Evolutionary conservation across 2,888 invertebrate genomes (phyloP), one percentile per base, ranked within the genome.

Genomic region (Sinohyriopsis cumingii): DNA sequence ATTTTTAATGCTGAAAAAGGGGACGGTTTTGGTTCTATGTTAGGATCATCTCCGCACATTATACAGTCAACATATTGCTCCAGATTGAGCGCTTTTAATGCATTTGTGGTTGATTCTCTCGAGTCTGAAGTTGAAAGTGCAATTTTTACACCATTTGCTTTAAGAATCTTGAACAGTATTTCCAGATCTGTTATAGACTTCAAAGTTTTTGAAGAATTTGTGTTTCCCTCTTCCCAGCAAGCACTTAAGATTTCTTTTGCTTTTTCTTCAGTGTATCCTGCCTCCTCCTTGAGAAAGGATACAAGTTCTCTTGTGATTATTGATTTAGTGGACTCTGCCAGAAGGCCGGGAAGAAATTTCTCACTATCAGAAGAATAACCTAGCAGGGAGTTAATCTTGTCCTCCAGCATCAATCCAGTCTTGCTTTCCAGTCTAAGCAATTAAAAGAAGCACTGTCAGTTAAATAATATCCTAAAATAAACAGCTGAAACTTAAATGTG

Each of bases 81-180:
- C 5, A 88, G 73, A 18, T 80, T 82, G 4, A 87, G 63, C 15
- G 81, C 77, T 24, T 77, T 69, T 28, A 89, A 69, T 0, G 84
- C 80, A 25, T 76, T 68, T 25, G 79, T 53, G 7, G 86, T 86
- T 7, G 84, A 84, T 33, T 82, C 72, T 20, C 89, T 78, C 70
- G 87, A 89, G 78, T 91, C 91, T 22, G 91, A 87, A 0, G 91
- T 91, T 71, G 91, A 91, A 24, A 91, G 84, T 54, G 91, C 91
- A 66, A 91, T 88, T 77, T 91, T 91, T 25, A 90, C 83, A 57
- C 85, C 85, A 74, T 90, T 85, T 33, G 79, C 77, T 69, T 88
- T 87, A 5, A 91, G 82, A 55, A 88, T 84, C 62, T 83, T 79
- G 78, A 91, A 91, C 68, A 91, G 76, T 5, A 85, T 84, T 61